Evolutionary conservation across 1,140 invertebrate genomes (phyloP), one percentile per base, ranked within the genome.

Genomic region (Zaprionus lachaisei): DNA sequence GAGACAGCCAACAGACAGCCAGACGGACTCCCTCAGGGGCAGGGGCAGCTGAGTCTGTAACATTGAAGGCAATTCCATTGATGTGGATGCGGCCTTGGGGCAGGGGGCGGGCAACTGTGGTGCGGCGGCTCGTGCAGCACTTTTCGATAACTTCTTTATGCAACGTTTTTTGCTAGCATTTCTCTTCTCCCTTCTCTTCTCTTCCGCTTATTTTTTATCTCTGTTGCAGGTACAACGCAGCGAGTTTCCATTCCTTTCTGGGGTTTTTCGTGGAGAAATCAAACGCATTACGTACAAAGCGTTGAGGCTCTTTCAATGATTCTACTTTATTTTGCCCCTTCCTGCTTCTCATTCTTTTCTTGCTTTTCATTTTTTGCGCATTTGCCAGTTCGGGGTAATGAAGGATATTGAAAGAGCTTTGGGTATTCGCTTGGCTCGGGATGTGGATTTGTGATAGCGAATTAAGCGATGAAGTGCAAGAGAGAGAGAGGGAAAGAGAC

Each of bases 81-180:
- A 73, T 76, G 57, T 65, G n/a, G 28, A 62, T 66, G 70, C 34
- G 12, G 71, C 70, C 58, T 47, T 54, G 54, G 17, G 64, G 75
- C 70, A 68, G 31, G 31, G 31, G 9, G 3, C 2, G 9, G 47
- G 5, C 47, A 64, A 24, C 20, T 37, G 22, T 12, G n/a, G 49
- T 62, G 62, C 37, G 7, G 20, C 11, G 37, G 41, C 62, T 38
- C 55, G 26, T 72, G 81, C 81, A 90, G 79, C 84, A 90, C 85
- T 81, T 90, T 84, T 81, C 84, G 85, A 84, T 89, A 90, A 90
- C 85, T 89, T 89, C 81, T 90, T 89, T 84, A 90, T 89, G 81
- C 81, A 80, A 80, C 71, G 83, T 70, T 77, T 49, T 72, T 38
- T 41, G 22, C 38, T 79, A 71, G 22, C 66, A 34, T 54, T 31